Conservation (phyloP, 2,888 invertebrate genomes). For the Pollenia angustigena region DNA sequence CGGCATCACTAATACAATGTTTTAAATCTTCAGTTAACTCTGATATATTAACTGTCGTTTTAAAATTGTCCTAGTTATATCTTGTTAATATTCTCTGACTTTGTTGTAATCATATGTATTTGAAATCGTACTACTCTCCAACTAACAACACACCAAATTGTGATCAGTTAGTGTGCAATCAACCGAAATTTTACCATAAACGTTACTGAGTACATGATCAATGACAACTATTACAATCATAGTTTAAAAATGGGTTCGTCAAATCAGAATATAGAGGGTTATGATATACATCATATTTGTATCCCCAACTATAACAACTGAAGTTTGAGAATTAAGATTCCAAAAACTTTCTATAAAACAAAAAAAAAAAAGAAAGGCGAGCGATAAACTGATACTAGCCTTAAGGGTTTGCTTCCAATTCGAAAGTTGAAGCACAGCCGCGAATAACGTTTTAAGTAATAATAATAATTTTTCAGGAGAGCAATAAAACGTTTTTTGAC, state of each 20-base stretch:
- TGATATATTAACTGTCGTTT: neutral
- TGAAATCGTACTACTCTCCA: neutral
- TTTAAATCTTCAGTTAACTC: no score
- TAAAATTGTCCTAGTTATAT: neutral
- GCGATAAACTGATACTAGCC: neutral
- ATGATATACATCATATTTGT: constrained; percentile 15
- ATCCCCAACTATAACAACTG: constrained; percentile 4
- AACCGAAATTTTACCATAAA: neutral
- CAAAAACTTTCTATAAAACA: neutral
- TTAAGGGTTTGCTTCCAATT: neutral
- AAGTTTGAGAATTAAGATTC: neutral
- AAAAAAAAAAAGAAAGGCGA: neutral
- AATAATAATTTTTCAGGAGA: no score
- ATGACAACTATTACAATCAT: neutral
- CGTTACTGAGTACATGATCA: neutral
- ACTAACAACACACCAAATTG: neutral
- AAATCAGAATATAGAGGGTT: constrained; percentile 4
- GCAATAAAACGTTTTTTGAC: no score
- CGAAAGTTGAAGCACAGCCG: no score
- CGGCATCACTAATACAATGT: neutral
- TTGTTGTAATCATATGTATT: neutral
- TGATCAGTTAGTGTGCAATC: neutral
- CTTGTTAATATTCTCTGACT: neutral
- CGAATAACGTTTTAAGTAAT: no score
- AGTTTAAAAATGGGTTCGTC: neutral